phyloP scores from a whole-genome alignment of 2,888 invertebrate genomes.

The Eremobia ochroleuca region DNA sequence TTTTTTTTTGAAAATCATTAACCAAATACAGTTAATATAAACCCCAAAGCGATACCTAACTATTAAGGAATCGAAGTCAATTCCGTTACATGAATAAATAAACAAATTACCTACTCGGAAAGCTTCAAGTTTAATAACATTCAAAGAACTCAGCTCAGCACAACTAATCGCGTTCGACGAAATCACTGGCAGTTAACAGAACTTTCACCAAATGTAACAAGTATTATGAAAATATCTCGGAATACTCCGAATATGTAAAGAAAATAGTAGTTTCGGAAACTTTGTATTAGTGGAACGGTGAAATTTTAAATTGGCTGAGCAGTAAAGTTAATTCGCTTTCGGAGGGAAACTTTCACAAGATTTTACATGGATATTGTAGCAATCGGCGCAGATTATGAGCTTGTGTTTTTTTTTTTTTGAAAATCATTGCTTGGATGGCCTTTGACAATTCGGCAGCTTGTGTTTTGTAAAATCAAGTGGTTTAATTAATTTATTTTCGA shows the following conservation, averaged over 20 bases:
- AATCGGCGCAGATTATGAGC: conserved; percentile 1
- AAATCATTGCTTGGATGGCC: not conserved
- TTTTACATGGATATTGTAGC: conserved; percentile 39
- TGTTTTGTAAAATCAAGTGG: not conserved
- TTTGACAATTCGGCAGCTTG: not conserved
- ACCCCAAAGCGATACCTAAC: not conserved
- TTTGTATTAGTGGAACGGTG: conserved; percentile 31
- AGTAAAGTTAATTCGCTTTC: conserved; percentile 29
- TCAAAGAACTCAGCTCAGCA: conserved; percentile 10
- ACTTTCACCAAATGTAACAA: conserved; percentile 43
- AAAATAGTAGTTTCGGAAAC: conserved; percentile 44
- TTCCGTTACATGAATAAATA: not conserved
- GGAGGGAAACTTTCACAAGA: conserved; percentile 34
- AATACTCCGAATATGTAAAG: conserved; percentile 40
- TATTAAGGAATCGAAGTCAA: not conserved
- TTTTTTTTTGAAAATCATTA: not conserved
- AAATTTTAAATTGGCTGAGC: conserved; percentile 60
- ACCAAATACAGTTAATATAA: not conserved
- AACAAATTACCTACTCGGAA: not conserved
- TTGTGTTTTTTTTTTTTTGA: not conserved
- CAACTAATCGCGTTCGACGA: conserved; percentile 27
- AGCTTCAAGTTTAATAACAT: conserved; percentile 9
- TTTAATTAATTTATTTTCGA: not conserved
- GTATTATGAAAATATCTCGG: conserved; percentile 49
- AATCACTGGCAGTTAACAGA: conserved; percentile 21